Conservation (phyloP, 1,140 invertebrate genomes). For the Bicyclus anynana region DNA sequence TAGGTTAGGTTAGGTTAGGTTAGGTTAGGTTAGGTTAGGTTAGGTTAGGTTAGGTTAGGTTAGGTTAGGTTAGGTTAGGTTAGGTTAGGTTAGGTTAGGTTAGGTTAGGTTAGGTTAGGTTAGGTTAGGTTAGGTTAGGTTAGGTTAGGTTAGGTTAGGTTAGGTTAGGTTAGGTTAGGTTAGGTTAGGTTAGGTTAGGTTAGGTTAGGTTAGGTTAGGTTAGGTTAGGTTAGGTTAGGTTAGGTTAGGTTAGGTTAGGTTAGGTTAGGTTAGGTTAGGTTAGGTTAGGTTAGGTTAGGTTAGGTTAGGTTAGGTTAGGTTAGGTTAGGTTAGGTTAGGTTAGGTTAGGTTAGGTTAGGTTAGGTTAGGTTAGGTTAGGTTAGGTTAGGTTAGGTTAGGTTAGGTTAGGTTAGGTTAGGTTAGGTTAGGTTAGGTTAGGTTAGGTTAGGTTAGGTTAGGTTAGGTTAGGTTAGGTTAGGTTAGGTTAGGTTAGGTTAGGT, state of each 20-base stretch:
- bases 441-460: constrained; percentile 5
- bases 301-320: too few relatives aligned
- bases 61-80: constrained; percentile 32
- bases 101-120: too few relatives aligned
- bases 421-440: constrained; percentile 19
- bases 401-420: constrained; percentile 6
- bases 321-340: constrained; percentile 28
- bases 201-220: constrained; percentile 21
- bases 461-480: constrained; percentile 6
- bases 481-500: constrained; percentile 28
- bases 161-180: constrained; percentile 37
- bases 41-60: constrained; percentile 19
- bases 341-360: constrained; percentile 25
- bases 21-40: constrained; percentile 34
- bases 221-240: constrained; percentile 35
- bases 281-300: neutral
- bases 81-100: constrained; percentile 31
- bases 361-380: constrained; percentile 27
- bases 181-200: constrained; percentile 37
- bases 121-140: constrained; percentile 33
- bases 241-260: too few relatives aligned
- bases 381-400: constrained; percentile 21
- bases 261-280: too few relatives aligned
- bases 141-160: constrained; percentile 34
- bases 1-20: constrained; percentile 34